These are phyloP conservation scores for Eubasilissa splendida DNA, from an alignment of 2,888 invertebrate genomes.

Conservation along the genomic window DNA sequence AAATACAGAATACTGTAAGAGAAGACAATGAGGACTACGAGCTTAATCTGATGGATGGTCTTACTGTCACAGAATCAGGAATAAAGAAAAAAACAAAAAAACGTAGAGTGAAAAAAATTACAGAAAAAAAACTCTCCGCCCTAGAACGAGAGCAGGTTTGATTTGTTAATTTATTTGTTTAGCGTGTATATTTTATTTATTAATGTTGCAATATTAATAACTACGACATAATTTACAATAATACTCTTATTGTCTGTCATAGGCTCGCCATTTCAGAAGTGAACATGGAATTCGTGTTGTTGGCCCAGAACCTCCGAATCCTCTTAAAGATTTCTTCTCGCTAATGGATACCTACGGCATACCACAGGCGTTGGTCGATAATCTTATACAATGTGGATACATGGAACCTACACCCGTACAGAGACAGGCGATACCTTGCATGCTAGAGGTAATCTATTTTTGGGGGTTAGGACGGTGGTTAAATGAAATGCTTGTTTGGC, in stretches of 20 bases:
- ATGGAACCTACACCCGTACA: slow-evolving; percentile 89
- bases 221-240: no score
- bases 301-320: slow-evolving; percentile 86
- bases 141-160: slow-evolving; percentile 67
- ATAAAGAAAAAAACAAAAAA: slow-evolving; percentile 63
- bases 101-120: slow-evolving; percentile 67
- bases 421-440: slow-evolving; percentile 92
- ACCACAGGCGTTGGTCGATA: slow-evolving; percentile 76
- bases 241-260: slow-evolving; percentile 59
- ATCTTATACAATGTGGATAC: slow-evolving; percentile 81
- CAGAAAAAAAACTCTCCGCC: slow-evolving; percentile 70
- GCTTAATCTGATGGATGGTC: slow-evolving; percentile 66
- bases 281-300: slow-evolving; percentile 83
- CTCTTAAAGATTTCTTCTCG: slow-evolving; percentile 80
- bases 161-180: no score
- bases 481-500: no score
- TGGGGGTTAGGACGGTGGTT: no score
- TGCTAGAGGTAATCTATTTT: slow-evolving; percentile 79
- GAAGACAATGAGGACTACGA: slow-evolving; percentile 55
- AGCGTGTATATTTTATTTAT: no score
- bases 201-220: no score
- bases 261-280: slow-evolving; percentile 85
- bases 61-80: slow-evolving; percentile 67
- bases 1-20: neutral
- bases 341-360: slow-evolving; percentile 74